Evolutionary conservation across 1,140 invertebrate species (phyloP).

Genomic region (Atta colombica): DNA sequence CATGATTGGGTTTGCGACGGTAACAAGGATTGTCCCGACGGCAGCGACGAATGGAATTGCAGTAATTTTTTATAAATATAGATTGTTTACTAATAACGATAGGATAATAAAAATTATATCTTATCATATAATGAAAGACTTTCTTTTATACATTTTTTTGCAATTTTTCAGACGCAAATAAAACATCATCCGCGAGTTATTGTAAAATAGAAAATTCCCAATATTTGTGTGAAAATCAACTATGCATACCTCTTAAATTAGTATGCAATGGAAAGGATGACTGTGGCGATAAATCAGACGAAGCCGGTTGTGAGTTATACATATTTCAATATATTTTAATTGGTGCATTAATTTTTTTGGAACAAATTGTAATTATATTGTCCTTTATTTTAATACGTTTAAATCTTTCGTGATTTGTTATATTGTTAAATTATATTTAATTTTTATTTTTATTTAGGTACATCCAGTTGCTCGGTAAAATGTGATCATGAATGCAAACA

Average conservation of each 20-base stretch:
- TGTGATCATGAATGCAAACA: slow-evolving; percentile 73
- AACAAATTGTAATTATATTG: background rate
- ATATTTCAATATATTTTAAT: too few species aligned
- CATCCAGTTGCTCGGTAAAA: slow-evolving; percentile 34
- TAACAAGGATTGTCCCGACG: slow-evolving; percentile 89
- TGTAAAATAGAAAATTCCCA: slow-evolving; percentile 85
- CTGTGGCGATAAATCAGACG: slow-evolving; percentile 93
- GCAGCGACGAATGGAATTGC: slow-evolving; percentile 90
- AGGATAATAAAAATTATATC: slow-evolving; percentile 27
- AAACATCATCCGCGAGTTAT: slow-evolving; percentile 72
- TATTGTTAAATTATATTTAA: background rate
- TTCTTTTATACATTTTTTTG: slow-evolving; percentile 56
- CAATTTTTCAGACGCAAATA: slow-evolving; percentile 51
- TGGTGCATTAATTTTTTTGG: background rate
- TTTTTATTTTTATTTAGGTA: slow-evolving; percentile 59
- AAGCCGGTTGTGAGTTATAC: slow-evolving; percentile 86
- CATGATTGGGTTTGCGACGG: slow-evolving; percentile 90
- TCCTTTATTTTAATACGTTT: background rate
- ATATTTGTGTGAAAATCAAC: slow-evolving; percentile 88
- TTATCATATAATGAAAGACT: slow-evolving; percentile 56
- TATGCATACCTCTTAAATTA: slow-evolving; percentile 88
- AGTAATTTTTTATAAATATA: slow-evolving; percentile 81
- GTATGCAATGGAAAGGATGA: slow-evolving; percentile 92
- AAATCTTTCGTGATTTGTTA: background rate
- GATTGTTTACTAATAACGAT: background rate